Percentiles rank a stretch among this genome's conserved stretches.
These are phyloP conservation scores for Andrena hattorfiana DNA, from an alignment of 2,888 invertebrate species.

Conservation along the genomic window DNA sequence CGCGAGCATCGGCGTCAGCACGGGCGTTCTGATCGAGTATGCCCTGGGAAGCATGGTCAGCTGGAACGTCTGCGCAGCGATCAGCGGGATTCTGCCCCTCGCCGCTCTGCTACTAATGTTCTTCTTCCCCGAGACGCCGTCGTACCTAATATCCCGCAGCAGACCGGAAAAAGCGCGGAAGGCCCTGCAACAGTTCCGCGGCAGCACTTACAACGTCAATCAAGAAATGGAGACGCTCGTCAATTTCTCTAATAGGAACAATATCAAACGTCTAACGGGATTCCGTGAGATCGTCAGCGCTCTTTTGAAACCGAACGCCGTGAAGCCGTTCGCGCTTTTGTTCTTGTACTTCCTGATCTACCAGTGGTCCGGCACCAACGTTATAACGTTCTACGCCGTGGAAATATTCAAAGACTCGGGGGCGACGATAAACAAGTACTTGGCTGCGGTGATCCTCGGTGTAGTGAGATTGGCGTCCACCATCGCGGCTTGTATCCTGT, in stretches of 20 bases:
- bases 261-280: constrained; percentile 87
- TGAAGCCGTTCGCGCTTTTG: constrained; percentile 88
- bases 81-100: constrained; percentile 88
- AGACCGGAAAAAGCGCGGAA: constrained; percentile 87
- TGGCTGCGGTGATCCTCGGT: constrained; percentile 88
- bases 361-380: constrained; percentile 90
- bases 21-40: constrained; percentile 89
- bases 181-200: constrained; percentile 87
- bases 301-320: constrained; percentile 87
- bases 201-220: constrained; percentile 88
- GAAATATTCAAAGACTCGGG: constrained; percentile 89
- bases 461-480: constrained; percentile 88
- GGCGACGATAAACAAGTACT: constrained; percentile 86
- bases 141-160: constrained; percentile 88
- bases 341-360: constrained; percentile 89
- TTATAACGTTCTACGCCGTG: constrained; percentile 90
- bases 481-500: constrained; percentile 87
- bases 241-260: constrained; percentile 88
- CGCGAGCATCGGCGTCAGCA: constrained; percentile 90
- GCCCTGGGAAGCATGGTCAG: constrained; percentile 87
- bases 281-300: constrained; percentile 86
- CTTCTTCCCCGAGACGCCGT: constrained; percentile 90
- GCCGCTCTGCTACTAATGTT: constrained; percentile 88
- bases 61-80: constrained; percentile 89
- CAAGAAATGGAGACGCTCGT: constrained; percentile 88